These are phyloP conservation scores for Procambarus virginalis DNA, from an alignment of 1,140 invertebrate genomes.

Conservation along the genomic window DNA sequence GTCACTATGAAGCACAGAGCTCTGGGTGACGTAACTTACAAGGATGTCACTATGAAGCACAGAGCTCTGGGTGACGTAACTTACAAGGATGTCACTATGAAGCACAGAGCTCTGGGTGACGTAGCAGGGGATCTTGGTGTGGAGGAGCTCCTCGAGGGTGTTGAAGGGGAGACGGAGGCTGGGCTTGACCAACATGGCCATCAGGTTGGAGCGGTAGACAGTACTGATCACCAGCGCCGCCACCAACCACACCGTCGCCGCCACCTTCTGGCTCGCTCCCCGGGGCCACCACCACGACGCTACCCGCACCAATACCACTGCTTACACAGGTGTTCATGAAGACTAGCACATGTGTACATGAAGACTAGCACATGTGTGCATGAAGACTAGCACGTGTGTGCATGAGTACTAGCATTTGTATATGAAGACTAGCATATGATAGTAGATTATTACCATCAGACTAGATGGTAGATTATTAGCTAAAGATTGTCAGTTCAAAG, in stretches of 20 bases:
- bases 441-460: too few species aligned
- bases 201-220: neutral
- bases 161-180: neutral
- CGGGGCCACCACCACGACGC: neutral
- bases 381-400: too few species aligned
- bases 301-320: neutral
- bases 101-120: neutral
- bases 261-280: neutral
- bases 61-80: neutral
- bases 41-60: too few species aligned
- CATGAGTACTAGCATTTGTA: too few species aligned
- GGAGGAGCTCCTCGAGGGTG: neutral
- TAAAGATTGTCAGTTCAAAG: too few species aligned
- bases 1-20: too few species aligned
- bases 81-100: neutral
- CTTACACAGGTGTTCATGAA: too few species aligned
- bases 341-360: too few species aligned
- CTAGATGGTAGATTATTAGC: too few species aligned
- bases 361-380: too few species aligned
- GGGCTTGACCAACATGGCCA: neutral
- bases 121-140: neutral
- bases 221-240: neutral
- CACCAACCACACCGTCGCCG: neutral
- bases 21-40: too few species aligned
- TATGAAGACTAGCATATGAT: too few species aligned